Evolutionary conservation across 53 echinoderm and acorn worm species (phyloP), one percentile per base, ranked within the genome.

Genomic region (Holothuria leucospilota): DNA sequence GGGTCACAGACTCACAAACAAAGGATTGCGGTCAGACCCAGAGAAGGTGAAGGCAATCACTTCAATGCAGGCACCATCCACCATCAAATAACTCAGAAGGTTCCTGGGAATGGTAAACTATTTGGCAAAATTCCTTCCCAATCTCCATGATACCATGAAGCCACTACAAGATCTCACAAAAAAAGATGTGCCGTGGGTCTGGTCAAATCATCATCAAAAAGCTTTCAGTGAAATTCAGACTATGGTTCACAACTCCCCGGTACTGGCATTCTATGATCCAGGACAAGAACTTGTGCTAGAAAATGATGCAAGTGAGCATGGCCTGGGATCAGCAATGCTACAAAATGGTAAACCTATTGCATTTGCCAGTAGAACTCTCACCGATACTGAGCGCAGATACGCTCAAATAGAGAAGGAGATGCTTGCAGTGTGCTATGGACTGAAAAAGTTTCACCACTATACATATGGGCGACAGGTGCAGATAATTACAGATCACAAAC

Each of bases 401-500:
- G 90, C 90, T 11, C 75, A 85, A 56, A 90, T 8, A 86, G 70
- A 62, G 86, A 86, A 71, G 86, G 71, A 90, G 78, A n/a, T n/a
- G n/a, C n/a, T n/a, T n/a, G n/a, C n/a, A 13, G 90, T 69, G 15
- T 40, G 67, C 16, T 88, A 65, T 81, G 49, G 65, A 20, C 81
- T 88, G 69, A 81, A 81, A 69, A 65, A 52, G 20, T 68, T 87
- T 15, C 78, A 58, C 28, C 86, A 63, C 24, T 84, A 69, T 69
- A 84, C 68, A 41, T 85, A 68, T 85, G 85, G 85, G 18, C 78
- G 78, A 15, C 62, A 77, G 39, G 84, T n/a, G n/a, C n/a, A n/a
- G n/a, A n/a, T n/a, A n/a, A n/a, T n/a, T n/a, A n/a, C n/a, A n/a
- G 84, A 6, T 78, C 90, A 93, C 71, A 90, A 90, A 46, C 93